Evolutionary conservation across 2,113 vertebrate genomes (phyloP), one percentile per base, ranked within the genome.

Genomic region (Ochotona curzoniae): DNA sequence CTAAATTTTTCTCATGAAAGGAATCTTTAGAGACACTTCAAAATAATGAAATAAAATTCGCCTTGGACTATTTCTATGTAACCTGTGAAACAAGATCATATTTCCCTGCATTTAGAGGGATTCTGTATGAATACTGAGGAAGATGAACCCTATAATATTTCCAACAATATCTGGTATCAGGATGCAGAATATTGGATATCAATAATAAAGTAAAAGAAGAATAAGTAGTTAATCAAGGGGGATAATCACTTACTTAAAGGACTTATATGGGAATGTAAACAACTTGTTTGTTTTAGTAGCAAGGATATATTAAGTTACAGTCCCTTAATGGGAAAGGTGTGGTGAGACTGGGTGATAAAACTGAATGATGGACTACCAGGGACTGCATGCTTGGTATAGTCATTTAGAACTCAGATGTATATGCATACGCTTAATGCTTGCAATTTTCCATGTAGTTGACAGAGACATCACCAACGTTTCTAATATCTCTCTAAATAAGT

Each of bases 381-480:
- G 78, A 54, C 67, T 67, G 12, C 21, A n/a, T 2, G 1, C 3
- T 44, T 38, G 49, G 1, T 49, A 14, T 44, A 10, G 8, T 12
- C 26, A 21, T 54, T 54, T 38, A 67, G 13, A 71, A 61, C 4
- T 81, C 25, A 47, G 5, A 12, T 51, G 23, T 13, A 1, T 26
- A 9, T 1, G 4, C 14, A 28, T 78, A 7, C 8, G 18, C 25
- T 32, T 28, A 28, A 5, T 66, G 63, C 10, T n/a, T 9, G 26
- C 30, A 26, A 14, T 14, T 0, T 32, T 83, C 21, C 15, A 20
- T 23, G 13, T 47, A 1, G 17, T 47, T 4, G 25, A 35, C n/a
- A 88, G 54, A 88, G 87, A 67, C 4, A 26, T 81, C 67, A 35
- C 35, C 28, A 44, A 75, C 74, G 5, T 28, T 63, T 91, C 26